Evolutionary conservation across 2,888 invertebrate species (phyloP).

Genomic region (Mesochorus sp.): DNA sequence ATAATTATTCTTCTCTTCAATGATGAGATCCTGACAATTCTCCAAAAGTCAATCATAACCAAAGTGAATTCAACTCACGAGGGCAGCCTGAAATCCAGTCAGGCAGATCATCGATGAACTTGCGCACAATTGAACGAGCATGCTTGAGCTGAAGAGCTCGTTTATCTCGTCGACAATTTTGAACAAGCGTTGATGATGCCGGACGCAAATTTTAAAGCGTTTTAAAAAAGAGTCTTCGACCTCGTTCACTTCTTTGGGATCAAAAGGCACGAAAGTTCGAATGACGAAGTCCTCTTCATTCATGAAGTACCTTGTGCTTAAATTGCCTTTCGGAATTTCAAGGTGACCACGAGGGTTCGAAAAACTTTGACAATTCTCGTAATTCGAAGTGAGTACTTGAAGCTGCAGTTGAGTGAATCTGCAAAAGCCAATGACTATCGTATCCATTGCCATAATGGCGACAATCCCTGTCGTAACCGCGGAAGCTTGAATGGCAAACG

Average conservation of each 20-base stretch:
- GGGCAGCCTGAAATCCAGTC: conserved; percentile 74
- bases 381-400: conserved; percentile 67
- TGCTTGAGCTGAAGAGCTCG: conserved; percentile 68
- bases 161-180: conserved; percentile 68
- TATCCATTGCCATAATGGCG: conserved; percentile 71
- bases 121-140: conserved; percentile 73
- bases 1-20: no score
- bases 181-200: conserved; percentile 70
- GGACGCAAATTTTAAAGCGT: conserved; percentile 65
- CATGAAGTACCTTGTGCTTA: neutral
- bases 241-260: conserved; percentile 46
- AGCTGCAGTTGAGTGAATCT: conserved; percentile 67
- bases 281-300: conserved; percentile 27
- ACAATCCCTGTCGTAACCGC: conserved; percentile 65
- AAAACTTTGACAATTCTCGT: conserved; percentile 62
- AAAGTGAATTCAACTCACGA: conserved; percentile 60
- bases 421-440: conserved; percentile 62
- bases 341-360: neutral
- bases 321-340: neutral
- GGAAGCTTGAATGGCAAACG: conserved; percentile 66
- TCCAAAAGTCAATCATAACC: neutral
- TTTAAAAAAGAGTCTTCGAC: conserved; percentile 51
- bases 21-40: no score
- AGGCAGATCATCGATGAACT: conserved; percentile 76
- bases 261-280: conserved; percentile 52